Conservation (phyloP, 2,888 invertebrate species). For the Cynaeus angustus region DNA sequence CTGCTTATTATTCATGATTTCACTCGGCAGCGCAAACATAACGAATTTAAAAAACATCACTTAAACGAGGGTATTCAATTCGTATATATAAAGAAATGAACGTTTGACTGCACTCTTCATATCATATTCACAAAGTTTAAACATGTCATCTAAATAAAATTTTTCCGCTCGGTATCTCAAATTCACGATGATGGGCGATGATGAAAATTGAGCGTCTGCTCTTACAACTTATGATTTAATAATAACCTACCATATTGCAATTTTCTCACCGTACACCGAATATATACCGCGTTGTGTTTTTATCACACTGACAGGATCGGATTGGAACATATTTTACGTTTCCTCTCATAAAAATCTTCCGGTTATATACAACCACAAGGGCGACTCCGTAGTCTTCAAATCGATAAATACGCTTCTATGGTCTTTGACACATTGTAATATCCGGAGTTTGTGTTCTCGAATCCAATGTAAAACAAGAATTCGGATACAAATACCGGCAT, state of each 20-base stretch:
- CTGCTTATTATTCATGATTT: background rate
- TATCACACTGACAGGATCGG: slow-evolving; percentile 14
- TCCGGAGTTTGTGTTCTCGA: background rate
- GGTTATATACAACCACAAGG: slow-evolving; percentile 1
- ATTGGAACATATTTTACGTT: slow-evolving; percentile 33
- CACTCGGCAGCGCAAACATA: background rate
- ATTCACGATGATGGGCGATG: background rate
- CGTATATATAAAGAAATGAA: background rate
- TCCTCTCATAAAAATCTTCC: slow-evolving; percentile 26
- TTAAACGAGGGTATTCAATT: too few species aligned
- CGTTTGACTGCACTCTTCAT: background rate
- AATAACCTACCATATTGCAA: slow-evolving; percentile 10
- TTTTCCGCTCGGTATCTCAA: background rate
- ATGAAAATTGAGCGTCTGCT: slow-evolving; percentile 5
- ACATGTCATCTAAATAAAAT: background rate
- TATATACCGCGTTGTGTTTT: slow-evolving; percentile 22
- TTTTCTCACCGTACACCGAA: background rate
- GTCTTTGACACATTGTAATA: slow-evolving; percentile 22
- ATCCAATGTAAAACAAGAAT: slow-evolving; percentile 7
- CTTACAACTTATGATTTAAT: slow-evolving; percentile 8
- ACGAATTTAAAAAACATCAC: too few species aligned
- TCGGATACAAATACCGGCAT: slow-evolving; percentile 14
- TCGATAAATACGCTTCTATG: slow-evolving; percentile 21
- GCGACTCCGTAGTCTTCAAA: background rate
- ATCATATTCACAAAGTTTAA: slow-evolving; percentile 1